phyloP scores from a whole-genome alignment of 2,797 vertebrate genomes.

The Eurystomus glaucurus region DNA sequence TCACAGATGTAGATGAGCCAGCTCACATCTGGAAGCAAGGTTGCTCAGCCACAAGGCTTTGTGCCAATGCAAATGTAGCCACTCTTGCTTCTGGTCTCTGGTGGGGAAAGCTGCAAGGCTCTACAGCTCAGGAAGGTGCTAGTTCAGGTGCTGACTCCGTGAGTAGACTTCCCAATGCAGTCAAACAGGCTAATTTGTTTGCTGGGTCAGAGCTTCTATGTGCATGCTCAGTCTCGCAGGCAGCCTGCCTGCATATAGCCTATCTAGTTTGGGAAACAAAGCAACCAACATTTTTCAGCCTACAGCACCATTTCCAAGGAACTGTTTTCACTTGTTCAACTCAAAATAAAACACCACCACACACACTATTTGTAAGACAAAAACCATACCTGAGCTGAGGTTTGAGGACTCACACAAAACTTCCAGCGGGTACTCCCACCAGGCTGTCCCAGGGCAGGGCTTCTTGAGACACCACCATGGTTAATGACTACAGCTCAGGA shows the following conservation, averaged over 20 bases:
- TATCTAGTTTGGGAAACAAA: neutral
- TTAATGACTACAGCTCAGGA: neutral
- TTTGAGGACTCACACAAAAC: neutral
- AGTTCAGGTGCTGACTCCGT: neutral
- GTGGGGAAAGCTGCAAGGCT: neutral
- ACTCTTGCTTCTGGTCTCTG: neutral
- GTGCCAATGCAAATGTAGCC: fast-evolving
- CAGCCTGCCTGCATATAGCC: neutral
- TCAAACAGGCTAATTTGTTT: fast-evolving
- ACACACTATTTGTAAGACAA: fast-evolving
- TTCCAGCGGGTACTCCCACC: neutral
- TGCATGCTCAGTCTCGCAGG: fast-evolving
- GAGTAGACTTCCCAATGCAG: fast-evolving
- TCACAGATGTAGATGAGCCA: neutral
- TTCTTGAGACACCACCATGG: neutral
- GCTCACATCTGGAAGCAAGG: neutral
- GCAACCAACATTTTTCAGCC: neutral
- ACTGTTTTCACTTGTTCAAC: neutral
- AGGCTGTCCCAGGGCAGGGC: neutral
- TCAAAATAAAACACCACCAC: neutral
- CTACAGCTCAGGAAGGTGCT: neutral
- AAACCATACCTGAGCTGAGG: neutral
- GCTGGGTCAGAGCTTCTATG: fast-evolving
- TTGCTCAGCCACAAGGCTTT: neutral
- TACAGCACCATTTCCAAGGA: neutral